Evolutionary conservation across 2,888 invertebrate genomes (phyloP).

Genomic region (Empis livida): DNA sequence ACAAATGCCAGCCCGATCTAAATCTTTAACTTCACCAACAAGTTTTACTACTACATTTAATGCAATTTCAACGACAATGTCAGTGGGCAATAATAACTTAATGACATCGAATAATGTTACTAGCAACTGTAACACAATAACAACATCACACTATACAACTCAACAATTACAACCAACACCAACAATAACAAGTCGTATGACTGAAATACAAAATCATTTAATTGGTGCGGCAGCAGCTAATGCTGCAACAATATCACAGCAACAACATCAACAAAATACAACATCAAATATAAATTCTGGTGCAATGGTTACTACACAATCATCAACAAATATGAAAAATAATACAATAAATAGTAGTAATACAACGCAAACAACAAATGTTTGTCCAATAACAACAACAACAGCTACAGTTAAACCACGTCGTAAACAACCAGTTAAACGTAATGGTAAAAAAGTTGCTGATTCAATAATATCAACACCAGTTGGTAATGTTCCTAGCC

Average conservation of each 20-base stretch:
- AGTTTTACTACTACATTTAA: neutral
- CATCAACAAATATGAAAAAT: neutral
- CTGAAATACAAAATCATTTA: slow-evolving; percentile 17
- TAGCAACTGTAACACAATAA: neutral
- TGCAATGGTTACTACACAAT: neutral
- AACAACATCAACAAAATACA: neutral
- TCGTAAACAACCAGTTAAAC: slow-evolving; percentile 29
- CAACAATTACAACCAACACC: slow-evolving; percentile 10
- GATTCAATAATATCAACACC: slow-evolving; percentile 11
- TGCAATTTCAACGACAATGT: neutral
- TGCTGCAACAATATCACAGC: slow-evolving; percentile 6
- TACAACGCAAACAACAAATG: slow-evolving; percentile 11
- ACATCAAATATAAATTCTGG: neutral
- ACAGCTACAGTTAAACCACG: slow-evolving; percentile 31
- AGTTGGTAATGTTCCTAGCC: slow-evolving; percentile 32
- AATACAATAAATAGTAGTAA: neutral
- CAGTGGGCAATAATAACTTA: slow-evolving; percentile 5
- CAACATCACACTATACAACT: neutral
- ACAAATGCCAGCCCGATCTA: slow-evolving; percentile 7
- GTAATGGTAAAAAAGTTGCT: slow-evolving; percentile 28
- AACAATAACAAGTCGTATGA: slow-evolving; percentile 17
- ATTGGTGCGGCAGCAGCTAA: slow-evolving; percentile 13
- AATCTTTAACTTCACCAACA: neutral
- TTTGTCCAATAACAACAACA: slow-evolving; percentile 13
- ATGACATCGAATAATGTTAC: neutral